Percentiles rank a stretch among this genome's conserved stretches.
Conservation (phyloP, 1,140 invertebrate species). For the Drosophila burlai region DNA sequence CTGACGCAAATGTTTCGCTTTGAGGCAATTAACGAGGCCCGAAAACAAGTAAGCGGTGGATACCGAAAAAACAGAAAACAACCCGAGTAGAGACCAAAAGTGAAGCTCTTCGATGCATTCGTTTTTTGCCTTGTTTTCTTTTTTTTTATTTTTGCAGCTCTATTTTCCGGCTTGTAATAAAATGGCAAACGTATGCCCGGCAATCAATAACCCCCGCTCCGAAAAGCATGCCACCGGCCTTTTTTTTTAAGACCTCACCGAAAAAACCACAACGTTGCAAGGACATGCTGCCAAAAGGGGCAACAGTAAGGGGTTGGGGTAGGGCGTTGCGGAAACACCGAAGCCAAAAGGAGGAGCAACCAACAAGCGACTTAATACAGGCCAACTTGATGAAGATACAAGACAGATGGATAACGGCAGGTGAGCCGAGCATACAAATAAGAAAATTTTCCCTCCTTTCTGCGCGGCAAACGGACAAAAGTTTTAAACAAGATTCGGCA, state of each 20-base stretch:
- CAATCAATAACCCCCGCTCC: constrained; percentile 73
- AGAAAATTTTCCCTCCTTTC: constrained; percentile 62
- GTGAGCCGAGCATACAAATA: constrained; percentile 79
- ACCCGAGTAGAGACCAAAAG: constrained; percentile 31
- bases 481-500: constrained; percentile 64
- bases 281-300: constrained; percentile 17
- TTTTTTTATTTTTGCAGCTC: constrained; percentile 17
- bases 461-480: constrained; percentile 48
- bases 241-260: constrained; percentile 44
- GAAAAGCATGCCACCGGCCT: constrained; percentile 46
- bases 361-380: constrained; percentile 79
- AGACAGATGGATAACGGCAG: constrained; percentile 80
- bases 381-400: constrained; percentile 80
- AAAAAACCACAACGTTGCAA: constrained; percentile 56
- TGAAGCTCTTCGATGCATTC: constrained; percentile 20
- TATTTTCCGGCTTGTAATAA: constrained; percentile 70
- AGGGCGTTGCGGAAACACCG: background rate
- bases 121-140: constrained; percentile 1
- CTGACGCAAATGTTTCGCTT: constrained; percentile 82
- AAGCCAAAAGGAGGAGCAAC: constrained; percentile 17
- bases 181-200: constrained; percentile 79
- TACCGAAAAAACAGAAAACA: constrained; percentile 13
- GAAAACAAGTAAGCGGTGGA: constrained; percentile 34
- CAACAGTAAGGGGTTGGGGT: background rate
- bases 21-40: constrained; percentile 77